Conservation (phyloP, 2,113 vertebrate genomes). For the Nycticebus coucang region DNA sequence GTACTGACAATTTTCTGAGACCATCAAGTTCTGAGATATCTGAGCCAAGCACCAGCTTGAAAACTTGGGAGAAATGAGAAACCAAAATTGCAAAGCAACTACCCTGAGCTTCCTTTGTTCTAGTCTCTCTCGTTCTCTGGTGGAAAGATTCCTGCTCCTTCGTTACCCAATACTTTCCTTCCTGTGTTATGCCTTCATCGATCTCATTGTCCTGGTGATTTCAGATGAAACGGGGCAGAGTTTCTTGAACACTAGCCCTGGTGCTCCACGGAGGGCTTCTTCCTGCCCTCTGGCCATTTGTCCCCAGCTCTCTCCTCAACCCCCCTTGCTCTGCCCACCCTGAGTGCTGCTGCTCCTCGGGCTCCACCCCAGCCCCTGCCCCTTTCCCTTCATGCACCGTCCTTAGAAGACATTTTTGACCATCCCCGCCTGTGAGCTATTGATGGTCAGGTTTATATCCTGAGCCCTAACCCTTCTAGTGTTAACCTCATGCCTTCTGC, state of each 20-base stretch:
- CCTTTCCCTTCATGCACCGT: neutral
- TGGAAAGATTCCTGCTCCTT: neutral
- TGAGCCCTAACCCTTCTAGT: neutral
- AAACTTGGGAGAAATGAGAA: neutral
- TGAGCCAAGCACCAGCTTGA: neutral
- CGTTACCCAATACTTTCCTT: neutral
- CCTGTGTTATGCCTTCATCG: neutral
- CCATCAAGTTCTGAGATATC: neutral
- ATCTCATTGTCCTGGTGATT: neutral
- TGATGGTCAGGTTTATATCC: neutral
- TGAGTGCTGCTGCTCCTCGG: neutral
- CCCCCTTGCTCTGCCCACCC: neutral
- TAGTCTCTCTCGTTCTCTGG: neutral
- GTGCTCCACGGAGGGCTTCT: neutral
- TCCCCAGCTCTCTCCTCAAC: neutral
- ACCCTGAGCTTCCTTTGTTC: neutral
- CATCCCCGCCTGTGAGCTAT: neutral
- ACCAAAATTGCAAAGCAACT: neutral
- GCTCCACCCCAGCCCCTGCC: neutral
- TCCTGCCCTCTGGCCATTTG: neutral
- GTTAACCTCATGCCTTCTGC: neutral
- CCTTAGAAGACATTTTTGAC: neutral
- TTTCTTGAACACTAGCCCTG: neutral
- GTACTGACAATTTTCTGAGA: neutral
- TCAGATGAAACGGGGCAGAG: neutral